These are phyloP conservation scores for Caenorhabditis imperialis DNA, from an alignment of 2,888 invertebrate species.

Conservation along the genomic window DNA sequence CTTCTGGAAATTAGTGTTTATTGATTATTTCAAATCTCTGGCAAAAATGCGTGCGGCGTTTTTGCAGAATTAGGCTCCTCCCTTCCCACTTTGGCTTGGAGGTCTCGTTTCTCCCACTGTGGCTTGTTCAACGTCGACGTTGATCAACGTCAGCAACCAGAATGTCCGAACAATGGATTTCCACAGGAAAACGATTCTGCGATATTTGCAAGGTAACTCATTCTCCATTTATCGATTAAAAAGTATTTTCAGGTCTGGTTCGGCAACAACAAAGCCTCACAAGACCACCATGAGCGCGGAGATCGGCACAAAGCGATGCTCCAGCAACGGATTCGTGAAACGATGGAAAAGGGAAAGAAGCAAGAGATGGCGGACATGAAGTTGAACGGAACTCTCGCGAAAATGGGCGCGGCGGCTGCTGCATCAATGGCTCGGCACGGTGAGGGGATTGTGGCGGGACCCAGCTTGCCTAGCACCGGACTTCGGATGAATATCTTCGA, in stretches of 20 bases:
- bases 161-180: constrained; percentile 85
- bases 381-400: constrained; percentile 68
- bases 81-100: too few relatives aligned
- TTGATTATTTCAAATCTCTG: too few relatives aligned
- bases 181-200: constrained; percentile 93
- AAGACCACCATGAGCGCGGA: constrained; percentile 75
- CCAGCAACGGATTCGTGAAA: constrained; percentile 36
- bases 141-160: constrained; percentile 11
- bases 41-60: too few relatives aligned
- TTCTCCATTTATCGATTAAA: not conserved
- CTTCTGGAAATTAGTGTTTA: too few relatives aligned
- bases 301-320: constrained; percentile 70
- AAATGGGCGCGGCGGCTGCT: constrained; percentile 72
- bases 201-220: constrained; percentile 88
- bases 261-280: constrained; percentile 90
- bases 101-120: too few relatives aligned
- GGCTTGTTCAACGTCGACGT: too few relatives aligned
- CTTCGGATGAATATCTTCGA: constrained; percentile 58
- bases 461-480: constrained; percentile 57
- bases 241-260: constrained; percentile 86
- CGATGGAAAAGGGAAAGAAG: constrained; percentile 47
- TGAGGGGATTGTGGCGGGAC: constrained; percentile 53
- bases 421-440: constrained; percentile 64
- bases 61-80: too few relatives aligned
- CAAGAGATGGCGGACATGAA: constrained; percentile 47